phyloP scores from a whole-genome alignment of 2,888 invertebrate genomes.

The Drosophila quinaria region DNA sequence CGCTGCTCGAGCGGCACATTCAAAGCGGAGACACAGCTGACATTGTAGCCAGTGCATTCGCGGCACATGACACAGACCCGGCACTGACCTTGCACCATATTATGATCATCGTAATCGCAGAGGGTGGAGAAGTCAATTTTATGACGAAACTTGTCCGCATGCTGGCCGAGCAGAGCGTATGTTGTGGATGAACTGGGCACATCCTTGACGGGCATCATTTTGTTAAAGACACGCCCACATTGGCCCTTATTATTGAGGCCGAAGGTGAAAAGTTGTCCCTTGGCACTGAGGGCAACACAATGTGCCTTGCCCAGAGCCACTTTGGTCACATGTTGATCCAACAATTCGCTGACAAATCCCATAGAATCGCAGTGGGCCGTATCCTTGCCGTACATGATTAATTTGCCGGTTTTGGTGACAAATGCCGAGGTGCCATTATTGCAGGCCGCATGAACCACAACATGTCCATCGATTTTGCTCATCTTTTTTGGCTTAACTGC shows the following conservation, averaged over 20 bases:
- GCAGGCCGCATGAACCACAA: constrained; percentile 93
- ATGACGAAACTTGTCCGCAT: constrained; percentile 66
- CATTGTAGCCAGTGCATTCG: constrained; percentile 97
- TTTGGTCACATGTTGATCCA: constrained; percentile 90
- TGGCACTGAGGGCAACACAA: constrained; percentile 94
- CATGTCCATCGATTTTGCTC: constrained; percentile 94
- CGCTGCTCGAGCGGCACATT: constrained; percentile 92
- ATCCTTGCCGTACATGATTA: constrained; percentile 98
- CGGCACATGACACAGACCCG: constrained; percentile 93
- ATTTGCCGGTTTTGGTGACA: constrained; percentile 94
- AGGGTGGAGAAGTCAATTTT: constrained; percentile 84
- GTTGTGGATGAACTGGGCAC: constrained; percentile 63
- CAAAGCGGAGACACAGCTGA: constrained; percentile 89
- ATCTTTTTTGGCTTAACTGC: constrained; percentile 97
- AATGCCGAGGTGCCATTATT: constrained; percentile 98
- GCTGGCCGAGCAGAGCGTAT: constrained; percentile 54
- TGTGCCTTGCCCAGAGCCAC: constrained; percentile 98
- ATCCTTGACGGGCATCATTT: constrained; percentile 86
- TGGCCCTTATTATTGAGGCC: constrained; percentile 99
- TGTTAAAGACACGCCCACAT: constrained; percentile 94
- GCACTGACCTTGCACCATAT: constrained; percentile 86
- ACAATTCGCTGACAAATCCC: constrained; percentile 91
- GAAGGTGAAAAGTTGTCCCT: constrained; percentile 97
- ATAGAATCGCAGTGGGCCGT: constrained; percentile 92
- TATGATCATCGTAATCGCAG: constrained; percentile 87